Conservation (phyloP, 2,113 vertebrate genomes). For the Rhinolophus ferrumequinum region DNA sequence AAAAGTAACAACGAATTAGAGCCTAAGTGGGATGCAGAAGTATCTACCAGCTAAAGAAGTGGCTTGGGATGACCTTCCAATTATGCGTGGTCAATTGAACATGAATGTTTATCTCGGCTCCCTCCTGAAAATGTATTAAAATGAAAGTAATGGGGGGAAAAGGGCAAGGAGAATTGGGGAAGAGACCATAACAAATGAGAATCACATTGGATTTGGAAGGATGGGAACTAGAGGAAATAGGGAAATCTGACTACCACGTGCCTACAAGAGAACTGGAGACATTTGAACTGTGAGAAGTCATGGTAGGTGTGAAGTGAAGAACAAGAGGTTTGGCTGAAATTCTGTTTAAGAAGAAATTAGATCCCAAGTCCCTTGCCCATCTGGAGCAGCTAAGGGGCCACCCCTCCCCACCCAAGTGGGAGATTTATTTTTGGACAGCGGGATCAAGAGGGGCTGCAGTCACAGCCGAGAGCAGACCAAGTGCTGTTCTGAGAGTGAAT, state of each 20-base stretch:
- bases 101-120: neutral
- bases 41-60: accelerated
- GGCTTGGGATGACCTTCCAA: neutral
- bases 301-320: neutral
- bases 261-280: neutral
- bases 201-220: neutral
- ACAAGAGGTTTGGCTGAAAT: neutral
- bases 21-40: neutral
- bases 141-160: neutral
- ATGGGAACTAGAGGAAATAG: neutral
- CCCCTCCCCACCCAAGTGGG: neutral
- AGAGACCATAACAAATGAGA: neutral
- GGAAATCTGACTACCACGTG: neutral
- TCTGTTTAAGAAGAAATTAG: neutral
- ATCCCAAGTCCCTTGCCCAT: neutral
- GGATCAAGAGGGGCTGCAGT: neutral
- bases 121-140: neutral
- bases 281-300: neutral
- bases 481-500: neutral
- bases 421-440: neutral
- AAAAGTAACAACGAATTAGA: no score
- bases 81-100: neutral
- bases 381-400: neutral
- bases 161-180: neutral
- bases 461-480: neutral